Conservation (phyloP, 2,888 invertebrate species). For the Philhelius pedissequus region DNA sequence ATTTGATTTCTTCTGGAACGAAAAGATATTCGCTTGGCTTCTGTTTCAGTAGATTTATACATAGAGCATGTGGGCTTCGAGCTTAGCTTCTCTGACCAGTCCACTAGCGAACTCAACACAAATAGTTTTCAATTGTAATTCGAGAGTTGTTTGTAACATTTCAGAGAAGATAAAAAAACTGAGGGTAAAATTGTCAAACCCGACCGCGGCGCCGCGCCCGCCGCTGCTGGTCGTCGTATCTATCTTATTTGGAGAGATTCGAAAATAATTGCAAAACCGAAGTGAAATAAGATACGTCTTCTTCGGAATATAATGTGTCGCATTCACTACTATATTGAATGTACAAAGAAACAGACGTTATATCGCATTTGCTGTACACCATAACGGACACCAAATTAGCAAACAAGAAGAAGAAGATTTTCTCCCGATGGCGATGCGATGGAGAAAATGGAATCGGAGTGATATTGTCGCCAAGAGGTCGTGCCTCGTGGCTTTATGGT, state of each 20-base stretch:
- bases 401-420: background rate
- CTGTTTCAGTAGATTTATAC: conserved; percentile 8
- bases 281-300: conserved; percentile 40
- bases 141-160: conserved; percentile 33
- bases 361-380: background rate
- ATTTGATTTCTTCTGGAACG: conserved; percentile 27
- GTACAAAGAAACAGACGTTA: background rate
- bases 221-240: background rate
- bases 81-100: background rate
- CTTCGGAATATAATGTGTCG: conserved; percentile 28
- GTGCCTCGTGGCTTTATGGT: background rate
- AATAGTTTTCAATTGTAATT: conserved; percentile 31
- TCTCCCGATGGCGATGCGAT: background rate
- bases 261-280: conserved; percentile 43
- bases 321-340: background rate
- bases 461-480: background rate
- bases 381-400: background rate
- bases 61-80: background rate
- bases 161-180: conserved; percentile 10
- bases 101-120: background rate
- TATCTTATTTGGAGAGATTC: background rate
- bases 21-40: conserved; percentile 23
- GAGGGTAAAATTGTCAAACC: background rate
- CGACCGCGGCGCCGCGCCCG: background rate
- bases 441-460: background rate